A percentile compares a stretch with the other conserved stretches of the same genome.
Evolutionary conservation across 2,797 vertebrate species (phyloP).

Genomic region (Atherinosoma microstoma): DNA sequence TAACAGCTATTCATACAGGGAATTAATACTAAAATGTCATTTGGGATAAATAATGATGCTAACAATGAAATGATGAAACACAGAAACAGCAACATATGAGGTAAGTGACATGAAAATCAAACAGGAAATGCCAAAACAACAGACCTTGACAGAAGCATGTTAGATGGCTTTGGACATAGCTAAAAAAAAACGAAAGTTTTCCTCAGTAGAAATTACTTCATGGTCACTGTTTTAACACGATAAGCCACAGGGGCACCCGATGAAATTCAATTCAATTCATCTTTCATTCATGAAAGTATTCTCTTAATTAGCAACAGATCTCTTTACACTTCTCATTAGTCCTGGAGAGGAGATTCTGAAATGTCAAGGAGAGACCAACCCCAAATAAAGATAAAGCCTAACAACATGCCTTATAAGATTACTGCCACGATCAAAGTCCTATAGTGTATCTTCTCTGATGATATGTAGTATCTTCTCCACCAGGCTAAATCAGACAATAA

Average conservation of each 20-base stretch:
- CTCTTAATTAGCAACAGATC: constrained; percentile 3
- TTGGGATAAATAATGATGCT: no score
- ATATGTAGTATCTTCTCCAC: constrained; percentile 8
- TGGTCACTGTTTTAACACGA: constrained; percentile 2
- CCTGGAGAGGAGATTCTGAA: constrained; percentile 16
- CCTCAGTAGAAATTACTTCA: background rate
- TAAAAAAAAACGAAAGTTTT: no score
- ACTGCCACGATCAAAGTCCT: constrained; percentile 9
- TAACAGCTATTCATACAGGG: no score
- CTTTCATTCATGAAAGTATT: no score
- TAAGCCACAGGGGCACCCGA: background rate
- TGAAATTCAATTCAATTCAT: no score
- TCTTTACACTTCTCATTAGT: background rate
- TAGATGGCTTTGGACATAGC: background rate
- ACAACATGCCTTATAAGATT: constrained; percentile 4
- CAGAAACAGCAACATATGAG: background rate
- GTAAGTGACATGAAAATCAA: background rate
- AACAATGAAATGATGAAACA: background rate
- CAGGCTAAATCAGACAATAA: constrained; percentile 20
- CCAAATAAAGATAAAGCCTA: constrained; percentile 28
- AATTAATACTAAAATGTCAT: no score
- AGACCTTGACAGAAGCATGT: background rate
- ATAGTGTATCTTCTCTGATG: background rate
- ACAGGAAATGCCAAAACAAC: background rate
- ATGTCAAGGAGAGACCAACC: constrained; percentile 32